Evolutionary conservation across 2,113 vertebrate genomes (phyloP).

Genomic region (Amphiprion percula): DNA sequence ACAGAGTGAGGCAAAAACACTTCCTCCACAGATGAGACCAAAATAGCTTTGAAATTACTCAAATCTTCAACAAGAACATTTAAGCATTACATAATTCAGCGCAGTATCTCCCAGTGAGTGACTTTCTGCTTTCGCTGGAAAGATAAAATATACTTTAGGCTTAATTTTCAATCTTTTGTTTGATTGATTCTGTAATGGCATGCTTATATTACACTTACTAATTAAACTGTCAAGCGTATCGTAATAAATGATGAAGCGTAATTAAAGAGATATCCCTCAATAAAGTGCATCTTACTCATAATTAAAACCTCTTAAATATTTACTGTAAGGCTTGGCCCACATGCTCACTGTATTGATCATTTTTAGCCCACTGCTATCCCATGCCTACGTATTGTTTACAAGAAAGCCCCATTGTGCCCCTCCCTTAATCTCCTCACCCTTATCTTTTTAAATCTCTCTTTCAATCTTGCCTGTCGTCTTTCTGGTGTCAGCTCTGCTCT

Average conservation of each 20-base stretch:
- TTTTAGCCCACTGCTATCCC: neutral
- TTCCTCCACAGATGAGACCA: too few species aligned
- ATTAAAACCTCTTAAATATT: too few species aligned
- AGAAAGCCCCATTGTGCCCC: slow-evolving; percentile 10
- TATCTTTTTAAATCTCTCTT: slow-evolving; percentile 57
- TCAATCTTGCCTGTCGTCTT: slow-evolving; percentile 47
- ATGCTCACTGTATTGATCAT: neutral
- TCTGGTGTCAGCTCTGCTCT: slow-evolving; percentile 40
- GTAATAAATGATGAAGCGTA: slow-evolving; percentile 10
- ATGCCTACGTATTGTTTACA: slow-evolving; percentile 45
- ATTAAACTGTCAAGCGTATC: slow-evolving; percentile 10
- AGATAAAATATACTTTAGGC: too few species aligned
- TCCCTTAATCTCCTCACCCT: slow-evolving; percentile 50
- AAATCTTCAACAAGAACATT: too few species aligned
- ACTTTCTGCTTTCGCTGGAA: too few species aligned
- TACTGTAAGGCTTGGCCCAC: too few species aligned
- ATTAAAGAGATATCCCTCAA: neutral
- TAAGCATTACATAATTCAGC: too few species aligned
- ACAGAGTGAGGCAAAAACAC: too few species aligned
- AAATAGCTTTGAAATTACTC: too few species aligned
- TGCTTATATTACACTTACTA: neutral
- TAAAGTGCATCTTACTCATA: too few species aligned
- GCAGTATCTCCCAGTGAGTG: too few species aligned
- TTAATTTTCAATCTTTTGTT: too few species aligned
- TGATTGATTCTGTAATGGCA: neutral